Base-by-base conservation (phyloP, 2,797 vertebrate genomes). In the Erpetoichthys calabaricus region DNA sequence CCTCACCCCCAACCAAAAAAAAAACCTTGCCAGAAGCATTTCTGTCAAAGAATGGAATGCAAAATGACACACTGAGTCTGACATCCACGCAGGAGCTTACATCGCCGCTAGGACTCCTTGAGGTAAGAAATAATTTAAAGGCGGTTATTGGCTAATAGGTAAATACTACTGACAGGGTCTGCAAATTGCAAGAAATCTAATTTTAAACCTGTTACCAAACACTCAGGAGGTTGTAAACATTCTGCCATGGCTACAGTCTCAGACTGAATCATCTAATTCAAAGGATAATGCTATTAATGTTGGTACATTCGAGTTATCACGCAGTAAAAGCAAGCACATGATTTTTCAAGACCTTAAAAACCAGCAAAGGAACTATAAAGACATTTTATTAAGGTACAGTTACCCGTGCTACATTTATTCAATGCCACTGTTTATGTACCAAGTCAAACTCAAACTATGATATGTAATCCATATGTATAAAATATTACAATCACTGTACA, bases 131-230 rank as follows among this genome's bases (percentile, higher is more conserved):
- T 47, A 56, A 60, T 62, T 68, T 60, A 47, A 59, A 45, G 46
- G 51, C 10, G 42, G 56, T 53, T 8, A 44, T 44, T 51, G 46
- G 61, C 57, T 69, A 60, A 66, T 59, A 57, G 51, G 47, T 45
- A 60, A 66, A 67, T 45, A 54, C 62, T 57, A 58, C 44, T 59
- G 64, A 59, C 60, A 42, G 58, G 64, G 64, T 66, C 61, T 63
- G 64, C 57, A 59, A 61, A 64, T 68, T 62, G 49, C 51, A 47
- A 54, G 52, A 65, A 62, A 69, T 69, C 61, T 71, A 69, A 69
- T 66, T 68, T 53, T 47, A 63, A 44, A 47, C 10, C 45, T 65
- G 64, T 62, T 65, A 65, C 60, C 55, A 62, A 63, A 58, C 62
- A 59, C 56, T 25, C 25, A 55, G 61, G 53, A 45, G 58, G 57